Evolutionary conservation across 1,140 invertebrate genomes (phyloP), one percentile per base, ranked within the genome.

Genomic region (Diuraphis noxia): DNA sequence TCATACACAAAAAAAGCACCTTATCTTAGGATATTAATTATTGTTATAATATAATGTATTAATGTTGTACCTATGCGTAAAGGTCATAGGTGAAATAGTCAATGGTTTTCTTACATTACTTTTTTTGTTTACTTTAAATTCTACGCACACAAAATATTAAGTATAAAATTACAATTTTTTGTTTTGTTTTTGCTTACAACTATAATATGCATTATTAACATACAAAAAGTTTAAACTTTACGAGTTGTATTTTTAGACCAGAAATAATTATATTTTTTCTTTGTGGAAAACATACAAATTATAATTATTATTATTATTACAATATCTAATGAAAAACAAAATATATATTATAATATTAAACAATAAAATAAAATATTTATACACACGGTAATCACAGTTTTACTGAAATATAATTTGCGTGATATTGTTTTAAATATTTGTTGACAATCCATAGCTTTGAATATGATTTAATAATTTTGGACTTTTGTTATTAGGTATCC

Each of bases 151-250:
- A 63, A 40, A 63, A 88, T 56, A 88, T 56, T 87, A 41, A 56
- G 19, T 88, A 88, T 88, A 88, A 88, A 88, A 88, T 88, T 88
- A 88, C 86, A 88, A 23, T 63, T 86, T 84, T 84, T 81, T 34
- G 13, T 49, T 46, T 46, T 63, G 25, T 36, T 40, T 81, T 52
- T n/a, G 41, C 86, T 88, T 88, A 88, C 40, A 88, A 63, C 56
- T 88, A 86, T 52, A 86, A 52, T 88, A 40, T 88, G 86, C 17
- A 63, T 63, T 40, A 88, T 63, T 40, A 25, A 88, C 38, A 88
- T 63, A 88, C 36, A 40, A 56, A 49, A 63, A 88, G 41, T 40
- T 63, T 63, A 41, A 63, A 88, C 34, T 36, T 49, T 86, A 52
- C 49, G 13, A 86, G 43, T 38, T 36, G 9, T 86, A 49, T 88